Conservation (phyloP, 2,888 invertebrate genomes). For the Morinoia aosen region DNA sequence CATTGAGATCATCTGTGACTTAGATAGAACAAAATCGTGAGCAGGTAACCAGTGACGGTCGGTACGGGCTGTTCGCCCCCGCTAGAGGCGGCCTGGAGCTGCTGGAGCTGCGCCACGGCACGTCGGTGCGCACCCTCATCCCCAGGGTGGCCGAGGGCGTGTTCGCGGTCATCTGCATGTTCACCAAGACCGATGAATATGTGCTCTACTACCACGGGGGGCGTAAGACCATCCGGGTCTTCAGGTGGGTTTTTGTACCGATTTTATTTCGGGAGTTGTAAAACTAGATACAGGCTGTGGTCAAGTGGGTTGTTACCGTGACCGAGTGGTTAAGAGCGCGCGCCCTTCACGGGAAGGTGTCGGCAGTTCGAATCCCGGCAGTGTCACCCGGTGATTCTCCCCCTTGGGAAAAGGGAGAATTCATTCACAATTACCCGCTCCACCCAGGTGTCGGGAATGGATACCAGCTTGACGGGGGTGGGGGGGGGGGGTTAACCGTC, state of each 20-base stretch:
- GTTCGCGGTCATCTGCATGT: slow-evolving; percentile 94
- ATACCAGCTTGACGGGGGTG: no score
- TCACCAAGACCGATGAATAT: slow-evolving; percentile 93
- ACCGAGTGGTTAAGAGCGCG: no score
- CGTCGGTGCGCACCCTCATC: slow-evolving; percentile 89
- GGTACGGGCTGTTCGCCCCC: slow-evolving; percentile 93
- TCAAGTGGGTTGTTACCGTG: not conserved
- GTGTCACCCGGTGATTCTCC: no score
- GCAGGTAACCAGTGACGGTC: slow-evolving; percentile 85
- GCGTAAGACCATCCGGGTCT: slow-evolving; percentile 91
- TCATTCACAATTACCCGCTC: not conserved
- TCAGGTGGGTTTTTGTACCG: slow-evolving; percentile 76
- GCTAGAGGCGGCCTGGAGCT: slow-evolving; percentile 89
- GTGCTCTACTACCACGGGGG: slow-evolving; percentile 98
- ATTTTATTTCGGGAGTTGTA: not conserved
- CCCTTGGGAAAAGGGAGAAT: no score
- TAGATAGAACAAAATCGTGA: not conserved
- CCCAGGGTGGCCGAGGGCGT: slow-evolving; percentile 97
- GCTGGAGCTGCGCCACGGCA: slow-evolving; percentile 88
- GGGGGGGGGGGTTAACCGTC: no score
- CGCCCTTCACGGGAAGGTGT: no score
- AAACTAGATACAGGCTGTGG: not conserved
- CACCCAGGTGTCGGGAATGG: no score
- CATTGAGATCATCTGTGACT: no score
- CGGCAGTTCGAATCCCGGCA: no score